A percentile compares a stretch with the other conserved stretches of the same genome.
Conservation (phyloP, 2,888 invertebrate species). For the Cheilosia variabilis region DNA sequence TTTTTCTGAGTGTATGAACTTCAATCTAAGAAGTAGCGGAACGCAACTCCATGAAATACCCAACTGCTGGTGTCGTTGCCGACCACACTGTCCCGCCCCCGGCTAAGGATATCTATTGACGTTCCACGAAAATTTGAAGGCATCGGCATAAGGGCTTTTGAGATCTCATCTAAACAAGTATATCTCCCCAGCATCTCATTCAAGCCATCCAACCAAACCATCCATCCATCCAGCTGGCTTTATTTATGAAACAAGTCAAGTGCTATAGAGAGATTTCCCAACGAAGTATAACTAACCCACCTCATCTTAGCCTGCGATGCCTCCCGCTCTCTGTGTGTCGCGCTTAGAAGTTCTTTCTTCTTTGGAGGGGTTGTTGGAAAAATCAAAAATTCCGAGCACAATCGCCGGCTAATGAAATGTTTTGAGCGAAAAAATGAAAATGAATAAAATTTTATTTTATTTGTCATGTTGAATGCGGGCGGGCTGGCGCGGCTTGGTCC, state of each 20-base stretch:
- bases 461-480: constrained; percentile 59
- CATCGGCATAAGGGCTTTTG: constrained; percentile 65
- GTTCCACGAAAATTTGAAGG: constrained; percentile 72
- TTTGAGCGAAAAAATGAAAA: constrained; percentile 76
- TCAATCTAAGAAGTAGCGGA: no score
- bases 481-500: neutral
- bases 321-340: neutral
- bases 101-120: constrained; percentile 36
- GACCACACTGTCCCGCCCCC: neutral
- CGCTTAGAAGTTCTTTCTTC: constrained; percentile 4
- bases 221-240: constrained; percentile 69
- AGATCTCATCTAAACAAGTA: constrained; percentile 50
- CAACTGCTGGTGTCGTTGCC: constrained; percentile 34
- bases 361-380: neutral
- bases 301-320: constrained; percentile 13
- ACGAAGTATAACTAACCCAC: constrained; percentile 49
- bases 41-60: neutral
- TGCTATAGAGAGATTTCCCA: constrained; percentile 65
- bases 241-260: constrained; percentile 75
- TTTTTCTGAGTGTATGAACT: no score
- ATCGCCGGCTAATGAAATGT: constrained; percentile 76
- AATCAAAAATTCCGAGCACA: constrained; percentile 75
- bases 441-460: constrained; percentile 76
- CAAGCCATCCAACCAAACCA: constrained; percentile 44
- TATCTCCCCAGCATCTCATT: constrained; percentile 48